Percentiles rank a stretch among this genome's conserved stretches.
Conservation (phyloP, 2,113 vertebrate species). For the Dasyornis broadbenti region DNA sequence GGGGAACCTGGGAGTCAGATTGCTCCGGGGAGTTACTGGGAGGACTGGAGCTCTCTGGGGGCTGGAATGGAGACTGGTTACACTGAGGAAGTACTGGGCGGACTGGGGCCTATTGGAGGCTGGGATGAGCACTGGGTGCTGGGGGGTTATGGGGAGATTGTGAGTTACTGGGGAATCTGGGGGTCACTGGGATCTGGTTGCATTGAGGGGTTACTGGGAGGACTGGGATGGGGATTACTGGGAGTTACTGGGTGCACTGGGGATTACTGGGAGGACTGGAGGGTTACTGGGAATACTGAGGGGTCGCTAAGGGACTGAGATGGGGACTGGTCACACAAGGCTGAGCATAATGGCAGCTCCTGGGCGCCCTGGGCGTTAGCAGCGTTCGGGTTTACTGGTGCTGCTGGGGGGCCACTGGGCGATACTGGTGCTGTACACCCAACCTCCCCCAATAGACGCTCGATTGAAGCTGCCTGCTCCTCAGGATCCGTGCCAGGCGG, state of each 20-base stretch:
- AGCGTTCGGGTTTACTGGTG: rapidly evolving
- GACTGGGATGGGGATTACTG: not conserved
- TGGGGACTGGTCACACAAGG: not conserved
- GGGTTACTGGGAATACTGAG: not conserved
- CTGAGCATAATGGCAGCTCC: not conserved
- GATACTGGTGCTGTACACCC: rapidly evolving
- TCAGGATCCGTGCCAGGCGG: no score
- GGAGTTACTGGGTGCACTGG: not conserved
- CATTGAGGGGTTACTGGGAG: not conserved
- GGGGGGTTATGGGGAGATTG: not conserved
- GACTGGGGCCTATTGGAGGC: not conserved
- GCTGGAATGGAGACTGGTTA: no score
- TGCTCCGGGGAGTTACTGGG: not conserved
- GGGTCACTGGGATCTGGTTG: not conserved
- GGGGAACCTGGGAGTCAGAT: not conserved
- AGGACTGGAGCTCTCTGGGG: not conserved
- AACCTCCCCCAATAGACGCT: not conserved
- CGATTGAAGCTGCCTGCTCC: not conserved
- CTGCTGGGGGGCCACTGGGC: not conserved
- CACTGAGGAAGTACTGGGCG: not conserved
- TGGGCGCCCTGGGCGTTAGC: rapidly evolving
- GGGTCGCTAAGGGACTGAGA: not conserved
- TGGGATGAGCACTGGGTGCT: not conserved
- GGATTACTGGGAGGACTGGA: not conserved
- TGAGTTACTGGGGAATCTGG: not conserved